A percentile compares a stretch with the other conserved stretches of the same genome.
Evolutionary conservation across 2,888 invertebrate genomes (phyloP).

Genomic region (Drosophila nigricruria): DNA sequence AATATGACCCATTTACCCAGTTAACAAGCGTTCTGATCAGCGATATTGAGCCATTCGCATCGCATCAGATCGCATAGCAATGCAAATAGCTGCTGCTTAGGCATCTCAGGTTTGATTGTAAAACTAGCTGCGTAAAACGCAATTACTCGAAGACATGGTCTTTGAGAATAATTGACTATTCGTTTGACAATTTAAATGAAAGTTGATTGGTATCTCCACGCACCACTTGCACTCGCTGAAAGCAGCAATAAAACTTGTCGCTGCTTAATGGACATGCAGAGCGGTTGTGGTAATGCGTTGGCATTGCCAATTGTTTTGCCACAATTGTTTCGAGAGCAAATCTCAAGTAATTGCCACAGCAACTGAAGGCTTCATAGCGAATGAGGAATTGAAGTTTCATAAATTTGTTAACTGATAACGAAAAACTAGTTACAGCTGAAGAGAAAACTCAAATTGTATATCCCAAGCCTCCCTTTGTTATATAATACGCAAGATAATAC

Average conservation of each 20-base stretch:
- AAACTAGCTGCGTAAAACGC: constrained; percentile 17
- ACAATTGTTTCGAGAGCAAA: constrained; percentile 56
- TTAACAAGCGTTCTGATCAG: constrained; percentile 50
- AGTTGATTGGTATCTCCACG: constrained; percentile 75
- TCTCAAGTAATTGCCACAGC: constrained; percentile 27
- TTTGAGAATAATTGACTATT: constrained; percentile 60
- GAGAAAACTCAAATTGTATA: not conserved
- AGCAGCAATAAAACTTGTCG: constrained; percentile 45
- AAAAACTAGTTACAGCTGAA: not conserved
- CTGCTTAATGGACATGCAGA: constrained; percentile 54
- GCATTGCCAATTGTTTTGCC: constrained; percentile 48
- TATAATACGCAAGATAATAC: no score
- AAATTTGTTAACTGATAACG: no score
- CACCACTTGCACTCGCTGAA: constrained; percentile 57
- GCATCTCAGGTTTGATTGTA: constrained; percentile 16
- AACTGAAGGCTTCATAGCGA: not conserved
- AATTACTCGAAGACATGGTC: constrained; percentile 41
- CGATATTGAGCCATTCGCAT: constrained; percentile 35
- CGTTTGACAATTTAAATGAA: constrained; percentile 83
- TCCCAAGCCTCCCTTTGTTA: not conserved
- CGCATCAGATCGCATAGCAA: constrained; percentile 32
- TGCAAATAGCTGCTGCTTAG: constrained; percentile 38
- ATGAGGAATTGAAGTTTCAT: not conserved
- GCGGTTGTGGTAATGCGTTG: constrained; percentile 38
- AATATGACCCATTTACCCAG: constrained; percentile 85